Evolutionary conservation across 1,140 invertebrate species (phyloP), one percentile per base, ranked within the genome.

Genomic region (Coelopa frigida): DNA sequence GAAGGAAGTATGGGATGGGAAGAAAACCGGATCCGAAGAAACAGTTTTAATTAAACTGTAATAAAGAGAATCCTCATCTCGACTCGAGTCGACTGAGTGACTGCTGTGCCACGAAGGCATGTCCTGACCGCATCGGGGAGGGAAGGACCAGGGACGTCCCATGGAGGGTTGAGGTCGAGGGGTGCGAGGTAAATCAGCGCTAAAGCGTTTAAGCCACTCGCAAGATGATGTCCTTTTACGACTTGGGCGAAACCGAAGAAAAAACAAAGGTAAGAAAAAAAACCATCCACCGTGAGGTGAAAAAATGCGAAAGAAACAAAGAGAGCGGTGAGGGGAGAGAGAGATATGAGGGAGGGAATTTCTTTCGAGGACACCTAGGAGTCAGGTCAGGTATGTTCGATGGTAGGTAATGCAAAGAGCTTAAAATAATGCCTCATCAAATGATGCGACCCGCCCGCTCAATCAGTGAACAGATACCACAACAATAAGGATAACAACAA

Each of bases 41-140:
- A 48, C n/a, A n/a, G 44, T 36, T 65, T 66, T 66, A 66, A 66
- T 66, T 66, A 66, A 66, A 66, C 62, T 66, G 62, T 66, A 66
- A 66, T 66, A 66, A 66, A 66, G 58, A 59, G 63, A 66, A 66
- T 56, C 62, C 62, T 51, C 49, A n/a, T n/a, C n/a, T n/a, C n/a
- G n/a, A n/a, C n/a, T n/a, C n/a, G n/a, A n/a, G n/a, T n/a, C n/a
- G n/a, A n/a, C n/a, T n/a, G 48, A 51, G 44, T 23, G 50, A 46
- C 40, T 36, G 27, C 15, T 39, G 32, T 18, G 14, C 43, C 38
- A 35, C 44, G 22, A 46, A 26, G 7, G 24, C 44, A 47, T 44
- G 15, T 15, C 32, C 7, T 14, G 18, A 23, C n/a, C 18, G 17
- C 29, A n/a, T 21, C 6, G 12, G 22, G 14, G 6, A 8, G 40